Percentiles rank a stretch among this genome's conserved stretches.
Conservation (phyloP, 2,888 invertebrate species). For the Lordiphosa fenestrarum region DNA sequence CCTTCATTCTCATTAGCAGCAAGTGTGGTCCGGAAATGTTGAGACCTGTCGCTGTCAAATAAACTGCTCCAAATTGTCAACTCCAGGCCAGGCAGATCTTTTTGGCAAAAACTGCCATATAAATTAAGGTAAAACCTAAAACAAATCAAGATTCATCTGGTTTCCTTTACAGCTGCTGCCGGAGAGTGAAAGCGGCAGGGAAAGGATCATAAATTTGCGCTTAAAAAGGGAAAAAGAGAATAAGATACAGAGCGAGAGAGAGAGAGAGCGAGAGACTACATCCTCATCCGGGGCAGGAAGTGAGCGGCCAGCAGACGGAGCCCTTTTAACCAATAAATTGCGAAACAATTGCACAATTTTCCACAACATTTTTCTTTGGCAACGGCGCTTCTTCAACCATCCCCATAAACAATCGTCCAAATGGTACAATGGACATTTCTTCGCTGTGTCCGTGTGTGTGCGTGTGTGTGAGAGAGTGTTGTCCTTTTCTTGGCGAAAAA, state of each 20-base stretch:
- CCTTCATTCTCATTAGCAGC: too few species aligned
- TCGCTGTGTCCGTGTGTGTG: constrained; percentile 10
- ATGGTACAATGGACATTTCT: constrained; percentile 47
- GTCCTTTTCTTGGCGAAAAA: constrained; percentile 69
- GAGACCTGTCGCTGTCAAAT: too few species aligned
- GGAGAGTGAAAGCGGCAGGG: constrained; percentile 26
- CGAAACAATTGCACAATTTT: constrained; percentile 74
- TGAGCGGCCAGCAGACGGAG: constrained; percentile 23
- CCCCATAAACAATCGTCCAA: constrained; percentile 69
- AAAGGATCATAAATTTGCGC: constrained; percentile 55
- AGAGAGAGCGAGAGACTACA: constrained; percentile 6
- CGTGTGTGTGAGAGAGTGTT: constrained; percentile 37
- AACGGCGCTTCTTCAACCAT: constrained; percentile 40
- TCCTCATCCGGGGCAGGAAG: constrained; percentile 9
- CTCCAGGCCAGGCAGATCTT: background rate
- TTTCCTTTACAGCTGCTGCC: constrained; percentile 11
- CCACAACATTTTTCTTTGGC: constrained; percentile 45
- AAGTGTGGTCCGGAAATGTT: too few species aligned
- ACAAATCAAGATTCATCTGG: constrained; percentile 18
- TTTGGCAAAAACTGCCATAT: constrained; percentile 25
- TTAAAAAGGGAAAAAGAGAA: constrained; percentile 11
- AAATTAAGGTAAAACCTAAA: constrained; percentile 30
- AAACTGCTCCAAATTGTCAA: too few species aligned
- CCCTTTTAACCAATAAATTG: constrained; percentile 70
- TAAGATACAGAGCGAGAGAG: background rate